Evolutionary conservation across 1,140 invertebrate species (phyloP).

Genomic region (Lanistes nyassanus): DNA sequence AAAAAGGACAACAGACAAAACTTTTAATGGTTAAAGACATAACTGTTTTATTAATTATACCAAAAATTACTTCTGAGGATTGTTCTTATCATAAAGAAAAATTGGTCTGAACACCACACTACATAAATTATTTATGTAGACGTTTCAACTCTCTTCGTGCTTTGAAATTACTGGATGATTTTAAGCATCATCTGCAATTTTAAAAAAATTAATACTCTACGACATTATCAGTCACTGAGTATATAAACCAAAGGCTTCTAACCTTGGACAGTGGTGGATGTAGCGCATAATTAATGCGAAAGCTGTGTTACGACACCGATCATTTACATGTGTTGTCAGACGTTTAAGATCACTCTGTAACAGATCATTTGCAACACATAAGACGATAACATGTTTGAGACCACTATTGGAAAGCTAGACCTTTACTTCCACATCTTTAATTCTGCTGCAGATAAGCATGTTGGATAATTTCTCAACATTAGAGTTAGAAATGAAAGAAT

Average conservation of each 20-base stretch:
- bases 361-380: neutral
- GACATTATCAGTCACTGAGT: neutral
- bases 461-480: too few relatives aligned
- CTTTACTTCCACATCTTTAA: too few relatives aligned
- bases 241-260: slow-evolving; percentile 24
- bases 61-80: neutral
- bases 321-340: slow-evolving; percentile 73
- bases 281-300: slow-evolving; percentile 75
- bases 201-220: too few relatives aligned
- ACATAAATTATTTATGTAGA: too few relatives aligned
- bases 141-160: too few relatives aligned
- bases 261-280: slow-evolving; percentile 75
- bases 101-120: too few relatives aligned
- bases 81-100: too few relatives aligned
- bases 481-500: too few relatives aligned
- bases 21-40: neutral
- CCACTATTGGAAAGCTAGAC: too few relatives aligned
- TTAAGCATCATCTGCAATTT: too few relatives aligned
- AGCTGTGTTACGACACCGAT: slow-evolving; percentile 74
- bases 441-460: too few relatives aligned
- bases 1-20: neutral
- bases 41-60: neutral
- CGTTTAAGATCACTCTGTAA: slow-evolving; percentile 61
- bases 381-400: neutral
- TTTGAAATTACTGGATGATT: too few relatives aligned